A percentile compares a stretch with the other conserved stretches of the same genome.
These are phyloP conservation scores for Andrena hattorfiana DNA, from an alignment of 2,888 invertebrate species.

Conservation along the genomic window DNA sequence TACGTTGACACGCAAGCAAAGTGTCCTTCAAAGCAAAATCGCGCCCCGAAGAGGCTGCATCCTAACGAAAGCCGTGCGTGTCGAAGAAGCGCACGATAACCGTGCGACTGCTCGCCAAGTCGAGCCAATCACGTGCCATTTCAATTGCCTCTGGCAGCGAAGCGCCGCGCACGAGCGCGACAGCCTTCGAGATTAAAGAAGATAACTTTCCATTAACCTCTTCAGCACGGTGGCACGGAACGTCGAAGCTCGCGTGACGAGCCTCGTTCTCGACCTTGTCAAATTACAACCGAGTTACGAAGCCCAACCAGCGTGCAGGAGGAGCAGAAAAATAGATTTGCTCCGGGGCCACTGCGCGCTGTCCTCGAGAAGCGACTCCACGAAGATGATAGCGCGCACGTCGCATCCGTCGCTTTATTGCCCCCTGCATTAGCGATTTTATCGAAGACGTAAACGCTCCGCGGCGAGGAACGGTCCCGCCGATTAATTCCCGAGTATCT, in stretches of 20 bases:
- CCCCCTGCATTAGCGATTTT: conserved; percentile 48
- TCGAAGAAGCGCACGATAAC: neutral
- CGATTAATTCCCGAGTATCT: conserved; percentile 58
- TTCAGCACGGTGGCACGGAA: conserved; percentile 27
- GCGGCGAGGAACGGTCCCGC: conserved; percentile 20
- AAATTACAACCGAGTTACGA: conserved; percentile 41
- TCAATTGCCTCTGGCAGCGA: conserved; percentile 49
- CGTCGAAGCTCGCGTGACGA: conserved; percentile 50
- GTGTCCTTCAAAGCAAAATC: too few relatives aligned
- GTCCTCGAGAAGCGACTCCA: neutral
- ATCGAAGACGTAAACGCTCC: conserved; percentile 26
- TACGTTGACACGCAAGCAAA: too few relatives aligned
- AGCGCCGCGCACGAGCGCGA: conserved; percentile 50
- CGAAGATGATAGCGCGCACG: neutral
- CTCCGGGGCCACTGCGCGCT: neutral
- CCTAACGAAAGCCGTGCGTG: neutral
- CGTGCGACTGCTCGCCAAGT: conserved; percentile 38
- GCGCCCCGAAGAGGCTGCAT: neutral
- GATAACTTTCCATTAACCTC: conserved; percentile 65
- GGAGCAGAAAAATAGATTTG: conserved; percentile 16
- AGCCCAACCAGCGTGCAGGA: conserved; percentile 1
- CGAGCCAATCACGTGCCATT: conserved; percentile 51
- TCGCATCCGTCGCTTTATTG: conserved; percentile 26
- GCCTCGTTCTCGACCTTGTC: conserved; percentile 54
- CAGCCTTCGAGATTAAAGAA: conserved; percentile 59